phyloP scores from a whole-genome alignment of 2,888 invertebrate genomes.

The Amphimallon solstitiale region DNA sequence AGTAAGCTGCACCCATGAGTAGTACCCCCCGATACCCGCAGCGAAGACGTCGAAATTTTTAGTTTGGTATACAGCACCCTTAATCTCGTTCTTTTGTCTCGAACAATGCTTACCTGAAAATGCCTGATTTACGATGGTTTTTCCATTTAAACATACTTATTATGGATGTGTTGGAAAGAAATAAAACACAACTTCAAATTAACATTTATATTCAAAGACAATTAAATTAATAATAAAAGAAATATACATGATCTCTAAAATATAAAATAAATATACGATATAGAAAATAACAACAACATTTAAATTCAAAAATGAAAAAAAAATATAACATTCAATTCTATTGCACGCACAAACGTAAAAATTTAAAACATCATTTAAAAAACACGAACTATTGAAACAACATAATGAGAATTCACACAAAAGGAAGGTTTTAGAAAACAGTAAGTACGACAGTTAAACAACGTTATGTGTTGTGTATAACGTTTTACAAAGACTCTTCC shows the following conservation, averaged over 20 bases:
- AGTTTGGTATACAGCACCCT: too few species aligned
- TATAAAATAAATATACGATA: slow-evolving; percentile 27
- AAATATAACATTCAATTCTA: slow-evolving; percentile 5
- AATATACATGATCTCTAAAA: slow-evolving; percentile 26
- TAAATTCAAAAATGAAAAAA: slow-evolving; percentile 1
- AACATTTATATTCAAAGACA: slow-evolving; percentile 26
- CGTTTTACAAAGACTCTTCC: too few species aligned
- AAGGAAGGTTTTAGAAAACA: neutral
- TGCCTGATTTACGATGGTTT: too few species aligned
- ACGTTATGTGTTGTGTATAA: too few species aligned
- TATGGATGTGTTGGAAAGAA: too few species aligned
- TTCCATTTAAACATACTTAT: too few species aligned
- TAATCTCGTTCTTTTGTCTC: too few species aligned
- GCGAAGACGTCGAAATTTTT: too few species aligned
- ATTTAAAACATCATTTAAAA: slow-evolving; percentile 11
- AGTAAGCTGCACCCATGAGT: too few species aligned
- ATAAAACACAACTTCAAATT: slow-evolving; percentile 11
- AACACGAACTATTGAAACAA: neutral
- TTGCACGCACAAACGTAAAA: slow-evolving; percentile 10
- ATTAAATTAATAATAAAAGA: slow-evolving; percentile 24
- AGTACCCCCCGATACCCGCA: too few species aligned
- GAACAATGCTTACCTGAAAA: too few species aligned
- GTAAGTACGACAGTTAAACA: too few species aligned
- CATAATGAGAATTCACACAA: slow-evolving; percentile 7
- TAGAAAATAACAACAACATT: slow-evolving; percentile 9